phyloP scores from a whole-genome alignment of 2,888 invertebrate genomes.

The Uropetala carovei region DNA sequence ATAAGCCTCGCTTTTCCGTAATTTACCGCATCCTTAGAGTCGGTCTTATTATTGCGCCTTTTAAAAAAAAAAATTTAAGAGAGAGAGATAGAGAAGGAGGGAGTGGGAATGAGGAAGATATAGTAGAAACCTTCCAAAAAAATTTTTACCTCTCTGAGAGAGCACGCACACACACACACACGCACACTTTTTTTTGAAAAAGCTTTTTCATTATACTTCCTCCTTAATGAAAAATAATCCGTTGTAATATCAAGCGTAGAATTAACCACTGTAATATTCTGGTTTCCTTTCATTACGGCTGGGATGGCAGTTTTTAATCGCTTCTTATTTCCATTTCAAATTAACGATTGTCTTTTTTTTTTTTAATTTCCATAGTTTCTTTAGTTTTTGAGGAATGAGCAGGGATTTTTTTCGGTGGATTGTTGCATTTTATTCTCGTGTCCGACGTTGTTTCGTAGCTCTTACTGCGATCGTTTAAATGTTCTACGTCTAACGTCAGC shows the following conservation, averaged over 20 bases:
- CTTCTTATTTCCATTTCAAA: constrained; percentile 31
- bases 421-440: neutral
- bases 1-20: constrained; percentile 52
- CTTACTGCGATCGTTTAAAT: neutral
- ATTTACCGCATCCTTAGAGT: constrained; percentile 54
- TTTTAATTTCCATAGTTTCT: neutral
- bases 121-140: constrained; percentile 9
- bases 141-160: neutral
- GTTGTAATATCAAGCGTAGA: constrained; percentile 43
- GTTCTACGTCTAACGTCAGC: neutral
- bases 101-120: neutral
- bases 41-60: constrained; percentile 41
- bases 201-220: constrained; percentile 41
- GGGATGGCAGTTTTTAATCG: constrained; percentile 34
- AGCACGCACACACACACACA: neutral
- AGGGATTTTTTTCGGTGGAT: neutral
- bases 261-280: constrained; percentile 49
- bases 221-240: constrained; percentile 59
- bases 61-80: neutral
- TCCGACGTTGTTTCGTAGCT: neutral
- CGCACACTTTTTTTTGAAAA: neutral
- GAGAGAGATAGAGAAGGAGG: too few species aligned
- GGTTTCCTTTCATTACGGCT: constrained; percentile 23
- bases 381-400: neutral
- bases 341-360: constrained; percentile 5